phyloP scores from a whole-genome alignment of 2,113 vertebrate genomes.

The Cryptotis parvus region DNA sequence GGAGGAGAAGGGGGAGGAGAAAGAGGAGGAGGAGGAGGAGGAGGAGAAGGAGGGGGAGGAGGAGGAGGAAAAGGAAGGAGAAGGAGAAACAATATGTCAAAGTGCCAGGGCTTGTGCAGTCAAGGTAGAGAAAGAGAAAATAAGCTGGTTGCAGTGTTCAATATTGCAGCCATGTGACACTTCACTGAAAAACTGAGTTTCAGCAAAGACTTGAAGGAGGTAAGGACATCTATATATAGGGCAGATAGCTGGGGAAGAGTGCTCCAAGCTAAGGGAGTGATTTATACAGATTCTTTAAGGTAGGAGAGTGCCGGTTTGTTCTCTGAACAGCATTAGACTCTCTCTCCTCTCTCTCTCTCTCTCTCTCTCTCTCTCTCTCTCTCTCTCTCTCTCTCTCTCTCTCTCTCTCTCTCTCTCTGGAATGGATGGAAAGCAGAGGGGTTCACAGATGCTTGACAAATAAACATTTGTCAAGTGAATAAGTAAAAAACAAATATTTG shows the following conservation, averaged over 20 bases:
- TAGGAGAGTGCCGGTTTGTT: neutral
- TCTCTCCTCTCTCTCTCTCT: too few relatives aligned
- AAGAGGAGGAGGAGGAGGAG: neutral
- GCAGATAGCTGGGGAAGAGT: neutral
- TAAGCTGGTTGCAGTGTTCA: neutral
- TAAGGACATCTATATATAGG: neutral
- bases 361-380: too few relatives aligned
- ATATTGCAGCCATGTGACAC: neutral
- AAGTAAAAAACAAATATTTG: slow-evolving; percentile 49
- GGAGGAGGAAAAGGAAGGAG: neutral
- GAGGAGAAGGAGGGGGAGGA: too few relatives aligned
- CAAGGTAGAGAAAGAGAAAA: neutral
- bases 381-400: too few relatives aligned
- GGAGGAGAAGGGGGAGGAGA: neutral
- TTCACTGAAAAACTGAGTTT: neutral
- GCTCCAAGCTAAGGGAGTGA: neutral
- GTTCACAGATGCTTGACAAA: neutral
- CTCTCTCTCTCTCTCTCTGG: neutral
- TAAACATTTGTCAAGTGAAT: slow-evolving; percentile 9
- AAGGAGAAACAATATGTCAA: neutral
- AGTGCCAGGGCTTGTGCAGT: neutral
- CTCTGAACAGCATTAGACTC: neutral
- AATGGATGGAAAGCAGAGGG: neutral
- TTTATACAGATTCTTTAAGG: neutral
- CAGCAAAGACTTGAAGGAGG: neutral